These are phyloP conservation scores for Danio rerio DNA, from an alignment of 2,113 vertebrate genomes.

Conservation along the genomic window GRCz12tu NC_133179.1:23736501-23737000, in stretches of 20 bases:
- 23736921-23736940: background rate
- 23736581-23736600: background rate
- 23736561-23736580: background rate
- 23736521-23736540: slow-evolving; percentile 29
- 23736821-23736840: background rate
- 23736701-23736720: background rate
- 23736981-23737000: background rate
- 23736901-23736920: slow-evolving; percentile 19
- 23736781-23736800: no score
- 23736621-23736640: background rate
- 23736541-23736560: background rate
- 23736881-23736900: slow-evolving; percentile 12
- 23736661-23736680: slow-evolving; percentile 19
- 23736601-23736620: background rate
- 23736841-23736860: slow-evolving; percentile 18
- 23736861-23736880: slow-evolving; percentile 6
- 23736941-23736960: background rate
- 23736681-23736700: slow-evolving; percentile 2
- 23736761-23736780: no score
- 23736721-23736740: background rate
- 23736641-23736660: background rate
- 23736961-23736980: no score
- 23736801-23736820: no score
- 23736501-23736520: background rate
- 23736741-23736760: background rate